Base-by-base conservation (phyloP, 2,888 invertebrate species). In the Busseola fusca region DNA sequence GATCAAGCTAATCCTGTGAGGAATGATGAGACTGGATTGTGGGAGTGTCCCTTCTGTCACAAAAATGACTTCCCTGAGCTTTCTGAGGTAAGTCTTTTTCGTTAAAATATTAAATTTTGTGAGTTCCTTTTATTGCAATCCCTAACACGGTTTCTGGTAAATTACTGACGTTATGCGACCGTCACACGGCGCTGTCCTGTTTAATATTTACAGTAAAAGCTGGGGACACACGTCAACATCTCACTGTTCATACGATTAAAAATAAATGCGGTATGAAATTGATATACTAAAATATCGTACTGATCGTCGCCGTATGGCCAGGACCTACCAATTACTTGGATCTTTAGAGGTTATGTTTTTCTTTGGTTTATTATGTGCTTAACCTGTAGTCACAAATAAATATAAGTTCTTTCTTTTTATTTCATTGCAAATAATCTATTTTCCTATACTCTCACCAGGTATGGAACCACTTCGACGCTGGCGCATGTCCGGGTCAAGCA, bases 381-480 rank as follows among this genome's bases (percentile, higher is more conserved):
- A 2, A 52, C 52, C 14, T 25, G 14, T 1, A 54, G 27, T 54
- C 16, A 18, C 10, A 56, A 56, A 37, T 37, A 16, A 37, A 59
- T n/a, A n/a, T 1, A n/a, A 18, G 3, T 59, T 25, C 0, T n/a
- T 40, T 10, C 3, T n/a, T 18, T 56, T 10, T 18, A 18, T 54
- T 54, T 25, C 1, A 10, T 42, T 25, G 18, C 12, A 12, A 37
- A 7, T 21, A 30, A n/a, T 48, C 0, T 21, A 25, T 25, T 7
- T 27, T 14, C n/a, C 1, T 59, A 10, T 14, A 12, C 9, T 25
- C 9, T 27, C 7, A 48, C 18, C 27, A 96, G 96, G 99, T 99
- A 63, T 99, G 99, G 99, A 99, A 98, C 93, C 99, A 99, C 93
- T 99, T 99, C 95, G 99, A 99, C 93, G 98, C 98, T 0, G 98